Evolutionary conservation across 1,140 invertebrate genomes (phyloP).

Genomic region (Drosophila prosaltans): DNA sequence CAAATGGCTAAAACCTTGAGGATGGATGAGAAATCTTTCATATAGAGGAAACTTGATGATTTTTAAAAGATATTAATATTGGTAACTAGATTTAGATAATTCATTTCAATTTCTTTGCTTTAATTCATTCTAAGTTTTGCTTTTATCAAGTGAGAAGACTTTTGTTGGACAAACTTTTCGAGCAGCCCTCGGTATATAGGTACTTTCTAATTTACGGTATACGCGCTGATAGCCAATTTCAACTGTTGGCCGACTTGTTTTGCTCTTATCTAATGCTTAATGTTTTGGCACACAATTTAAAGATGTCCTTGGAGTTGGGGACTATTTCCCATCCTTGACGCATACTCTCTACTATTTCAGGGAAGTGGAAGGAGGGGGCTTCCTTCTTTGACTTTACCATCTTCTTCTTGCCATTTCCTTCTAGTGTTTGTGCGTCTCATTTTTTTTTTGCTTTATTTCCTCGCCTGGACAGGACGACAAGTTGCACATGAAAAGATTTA

Average conservation of each 20-base stretch:
- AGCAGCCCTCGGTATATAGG: not conserved
- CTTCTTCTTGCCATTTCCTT: constrained; percentile 27
- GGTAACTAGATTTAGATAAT: no score
- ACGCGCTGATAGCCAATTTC: constrained; percentile 7
- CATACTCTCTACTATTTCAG: not conserved
- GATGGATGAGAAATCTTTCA: no score
- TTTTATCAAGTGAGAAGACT: no score
- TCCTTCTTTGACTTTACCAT: constrained; percentile 17
- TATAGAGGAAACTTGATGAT: no score
- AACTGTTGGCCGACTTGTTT: constrained; percentile 47
- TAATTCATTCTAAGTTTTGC: no score
- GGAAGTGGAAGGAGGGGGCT: not conserved
- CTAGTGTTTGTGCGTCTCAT: constrained; percentile 20
- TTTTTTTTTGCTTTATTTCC: constrained; percentile 3
- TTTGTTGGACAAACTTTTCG: not conserved
- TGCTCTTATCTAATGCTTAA: constrained; percentile 54
- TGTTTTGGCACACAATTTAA: constrained; percentile 72
- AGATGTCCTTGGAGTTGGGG: constrained; percentile 51
- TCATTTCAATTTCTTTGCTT: no score
- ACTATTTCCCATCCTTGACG: not conserved
- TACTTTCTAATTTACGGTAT: constrained; percentile 12
- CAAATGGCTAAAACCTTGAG: no score
- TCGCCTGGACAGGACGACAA: constrained; percentile 5
- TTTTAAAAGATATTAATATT: not conserved
- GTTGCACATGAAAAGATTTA: constrained; percentile 48